These are phyloP conservation scores for Hipparchia semele DNA, from an alignment of 2,888 invertebrate species.

Conservation along the genomic window DNA sequence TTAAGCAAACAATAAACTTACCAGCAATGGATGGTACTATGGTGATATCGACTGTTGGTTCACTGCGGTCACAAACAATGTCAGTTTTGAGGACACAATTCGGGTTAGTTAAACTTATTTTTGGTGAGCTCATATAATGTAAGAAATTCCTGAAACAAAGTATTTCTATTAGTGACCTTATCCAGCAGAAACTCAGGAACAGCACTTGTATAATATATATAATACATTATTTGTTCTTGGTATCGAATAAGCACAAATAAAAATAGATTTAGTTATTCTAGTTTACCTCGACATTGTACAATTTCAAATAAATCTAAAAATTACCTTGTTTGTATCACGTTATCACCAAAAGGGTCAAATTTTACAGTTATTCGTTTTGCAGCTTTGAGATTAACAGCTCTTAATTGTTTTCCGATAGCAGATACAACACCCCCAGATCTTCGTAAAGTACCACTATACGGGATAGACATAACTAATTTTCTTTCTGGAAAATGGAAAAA, in stretches of 20 bases:
- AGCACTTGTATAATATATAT: neutral
- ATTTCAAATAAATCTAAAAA: constrained; percentile 28
- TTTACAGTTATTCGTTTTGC: constrained; percentile 89
- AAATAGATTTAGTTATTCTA: neutral
- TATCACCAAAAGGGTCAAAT: constrained; percentile 93
- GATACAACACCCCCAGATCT: constrained; percentile 87
- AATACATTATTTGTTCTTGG: too few relatives aligned
- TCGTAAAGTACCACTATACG: constrained; percentile 86
- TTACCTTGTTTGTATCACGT: constrained; percentile 86
- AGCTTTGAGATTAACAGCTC: constrained; percentile 88
- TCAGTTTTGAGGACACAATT: constrained; percentile 89
- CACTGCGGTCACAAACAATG: constrained; percentile 90
- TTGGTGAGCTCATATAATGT: constrained; percentile 67
- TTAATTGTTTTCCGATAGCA: constrained; percentile 89
- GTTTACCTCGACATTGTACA: neutral
- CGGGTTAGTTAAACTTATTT: constrained; percentile 87
- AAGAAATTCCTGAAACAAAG: constrained; percentile 40
- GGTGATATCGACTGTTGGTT: constrained; percentile 86
- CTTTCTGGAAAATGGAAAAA: constrained; percentile 34
- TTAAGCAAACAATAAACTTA: constrained; percentile 47
- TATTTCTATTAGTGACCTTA: neutral
- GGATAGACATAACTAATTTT: constrained; percentile 86
- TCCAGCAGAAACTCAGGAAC: neutral
- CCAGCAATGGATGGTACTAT: constrained; percentile 82
- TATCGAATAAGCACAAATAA: neutral